Conservation (phyloP, 2,113 vertebrate species). For the Pelmatolapia mariae region DNA sequence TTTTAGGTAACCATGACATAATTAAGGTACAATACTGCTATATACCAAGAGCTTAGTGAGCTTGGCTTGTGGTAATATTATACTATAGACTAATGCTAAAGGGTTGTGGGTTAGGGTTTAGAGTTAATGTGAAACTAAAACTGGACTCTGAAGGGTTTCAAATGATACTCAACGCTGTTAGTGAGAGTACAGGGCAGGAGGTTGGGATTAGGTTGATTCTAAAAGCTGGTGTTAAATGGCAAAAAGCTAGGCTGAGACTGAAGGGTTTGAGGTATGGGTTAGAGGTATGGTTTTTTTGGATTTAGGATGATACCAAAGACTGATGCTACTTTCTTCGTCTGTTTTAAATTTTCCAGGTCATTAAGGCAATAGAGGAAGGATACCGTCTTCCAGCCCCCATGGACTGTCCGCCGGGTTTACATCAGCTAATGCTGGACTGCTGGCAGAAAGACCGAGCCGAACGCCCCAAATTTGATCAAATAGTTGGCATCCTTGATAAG, state of each 20-base stretch:
- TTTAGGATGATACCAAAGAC: background rate
- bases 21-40: background rate
- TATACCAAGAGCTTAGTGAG: background rate
- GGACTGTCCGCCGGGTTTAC: slow-evolving; percentile 96
- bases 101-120: background rate
- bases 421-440: slow-evolving; percentile 98
- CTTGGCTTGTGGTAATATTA: background rate
- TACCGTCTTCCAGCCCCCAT: slow-evolving; percentile 97
- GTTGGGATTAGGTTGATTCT: background rate
- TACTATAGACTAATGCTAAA: background rate
- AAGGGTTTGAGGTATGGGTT: background rate
- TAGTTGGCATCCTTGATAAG: slow-evolving; percentile 97
- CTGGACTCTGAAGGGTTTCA: background rate
- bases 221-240: background rate
- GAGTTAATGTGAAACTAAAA: background rate
- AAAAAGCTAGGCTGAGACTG: background rate
- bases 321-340: background rate
- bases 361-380: slow-evolving; percentile 98
- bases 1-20: background rate
- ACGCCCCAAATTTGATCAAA: slow-evolving; percentile 98
- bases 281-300: fast-evolving
- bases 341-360: slow-evolving; percentile 77
- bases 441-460: slow-evolving; percentile 97
- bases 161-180: background rate
- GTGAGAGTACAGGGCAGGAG: background rate